Base-by-base conservation (phyloP, 2,113 vertebrate species). In the Salvator merianae region DNA sequence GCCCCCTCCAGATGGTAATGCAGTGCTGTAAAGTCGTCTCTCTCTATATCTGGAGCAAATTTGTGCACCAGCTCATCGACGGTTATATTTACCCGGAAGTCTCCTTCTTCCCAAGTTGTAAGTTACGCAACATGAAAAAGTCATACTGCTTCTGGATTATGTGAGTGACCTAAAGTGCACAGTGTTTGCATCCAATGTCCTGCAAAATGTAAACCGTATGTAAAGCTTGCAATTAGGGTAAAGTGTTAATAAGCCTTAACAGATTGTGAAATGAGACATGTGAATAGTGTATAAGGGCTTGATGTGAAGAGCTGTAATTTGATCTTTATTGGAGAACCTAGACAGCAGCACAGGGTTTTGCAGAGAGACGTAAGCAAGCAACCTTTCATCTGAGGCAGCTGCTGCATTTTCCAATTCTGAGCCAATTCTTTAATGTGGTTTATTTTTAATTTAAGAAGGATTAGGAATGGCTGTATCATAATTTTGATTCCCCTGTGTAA, bases 391-490 rank as follows among this genome's bases (percentile, higher is more conserved):
- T 79, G 38, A 65, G 77, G 5, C 55, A 79, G 83, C 83, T 79
- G 68, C 76, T 84, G 30, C 38, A 79, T 79, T 74, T 70, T 90
- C 79, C 89, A 55, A 81, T 78, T 84, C 79, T 81, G 82, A 24
- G 75, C 62, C 0, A 1, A 65, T 66, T 85, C 83, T 90, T 90
- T 1, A 36, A 77, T 90, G 81, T 70, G 91, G 73, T 85, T 84
- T 79, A 43, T 77, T 72, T 86, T 90, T 88, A 81, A 88, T 84
- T 91, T 89, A 87, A 30, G 88, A 88, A 89, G 86, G 43, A 26
- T 9, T 0, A 76, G 24, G 73, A 81, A 90, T 24, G 88, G 82
- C 87, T 90, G 91, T 84, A 91, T 92, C 90, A 92, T 92, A 93
- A 94, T 90, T 88, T 69, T 90, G 85, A 69, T 77, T 72, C 88